A percentile compares a stretch with the other conserved stretches of the same genome.
Evolutionary conservation across 2,797 vertebrate genomes (phyloP).

Genomic region (Periophthalmus magnuspinnatus): DNA sequence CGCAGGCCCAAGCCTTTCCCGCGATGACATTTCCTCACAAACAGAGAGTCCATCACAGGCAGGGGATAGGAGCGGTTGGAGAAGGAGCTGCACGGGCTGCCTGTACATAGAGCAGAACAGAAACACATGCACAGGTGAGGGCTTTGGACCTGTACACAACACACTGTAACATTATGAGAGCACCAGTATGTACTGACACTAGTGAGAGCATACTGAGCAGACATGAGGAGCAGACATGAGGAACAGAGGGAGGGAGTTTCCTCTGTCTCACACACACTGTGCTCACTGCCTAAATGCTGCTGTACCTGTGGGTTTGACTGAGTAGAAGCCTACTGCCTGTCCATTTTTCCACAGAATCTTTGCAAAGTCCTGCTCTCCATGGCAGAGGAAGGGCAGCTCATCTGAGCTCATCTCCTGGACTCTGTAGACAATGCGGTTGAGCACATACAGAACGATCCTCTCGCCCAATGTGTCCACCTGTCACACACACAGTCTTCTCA

Average conservation of each 20-base stretch:
- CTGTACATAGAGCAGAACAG: constrained; percentile 54
- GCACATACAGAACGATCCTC: constrained; percentile 86
- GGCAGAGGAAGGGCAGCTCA: constrained; percentile 86
- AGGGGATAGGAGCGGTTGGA: constrained; percentile 75
- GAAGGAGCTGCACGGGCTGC: constrained; percentile 64
- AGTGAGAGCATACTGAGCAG: background rate
- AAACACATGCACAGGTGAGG: too few species aligned
- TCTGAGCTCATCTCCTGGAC: constrained; percentile 80
- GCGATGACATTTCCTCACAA: constrained; percentile 81
- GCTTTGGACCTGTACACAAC: too few species aligned
- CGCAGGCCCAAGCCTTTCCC: constrained; percentile 77
- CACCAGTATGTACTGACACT: background rate
- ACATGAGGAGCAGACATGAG: background rate
- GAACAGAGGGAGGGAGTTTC: too few species aligned
- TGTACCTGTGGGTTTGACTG: constrained; percentile 86
- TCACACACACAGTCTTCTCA: constrained; percentile 1
- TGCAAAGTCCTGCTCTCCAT: constrained; percentile 80
- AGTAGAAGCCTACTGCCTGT: constrained; percentile 91
- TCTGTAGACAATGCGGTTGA: constrained; percentile 90
- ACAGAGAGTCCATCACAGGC: constrained; percentile 88
- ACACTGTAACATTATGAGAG: too few species aligned
- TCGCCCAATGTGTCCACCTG: constrained; percentile 86
- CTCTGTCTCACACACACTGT: background rate
- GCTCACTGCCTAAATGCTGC: background rate
- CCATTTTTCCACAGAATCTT: constrained; percentile 90